Base-by-base conservation (phyloP, 2,113 vertebrate species). In the Plotosus lineatus region DNA sequence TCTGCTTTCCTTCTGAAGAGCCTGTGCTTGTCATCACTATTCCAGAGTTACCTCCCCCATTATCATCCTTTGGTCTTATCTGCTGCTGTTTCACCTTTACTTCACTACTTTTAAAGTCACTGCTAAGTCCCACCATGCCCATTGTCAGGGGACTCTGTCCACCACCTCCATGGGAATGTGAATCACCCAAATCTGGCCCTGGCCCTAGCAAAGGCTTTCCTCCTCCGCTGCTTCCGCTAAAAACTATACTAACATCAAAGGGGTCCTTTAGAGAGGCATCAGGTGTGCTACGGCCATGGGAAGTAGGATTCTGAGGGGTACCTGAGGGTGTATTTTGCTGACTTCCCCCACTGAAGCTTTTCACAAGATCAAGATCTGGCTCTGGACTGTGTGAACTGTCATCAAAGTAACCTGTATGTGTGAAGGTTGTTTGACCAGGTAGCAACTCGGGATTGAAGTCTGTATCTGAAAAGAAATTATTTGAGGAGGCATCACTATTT, bases 371-470 rank as follows among this genome's bases (percentile, higher is more conserved):
- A 1, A 96, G 91, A 88, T 98, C 97, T 79, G 95, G 95, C 85
- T 98, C 97, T 26, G 96, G 95, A 56, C 97, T 98, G 86, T 96
- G 96, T 82, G 97, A 98, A 86, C 96, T 98, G 90, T 98, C 96
- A 60, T 97, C 97, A 87, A 98, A 98, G 87, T 96, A 97, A 60
- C 92, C 94, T 88, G 28, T 2, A 36, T 95, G 96, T 80, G 95
- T 90, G 90, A 98, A 98, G 50, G 94, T 75, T 75, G 80, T 94
- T 88, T 96, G 96, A 36, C 95, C 95, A 78, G 96, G 93, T 38
- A 98, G 91, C 77, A 98, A 91, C 86, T 99, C 97, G 17, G 96
- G 94, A 86, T 98, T 98, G 87, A 99, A 99, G 91, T 98, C 98
- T 38, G 97, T 94, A 6, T 98, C 96, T 0, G 95, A 90, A 79